Evolutionary conservation across 2,113 vertebrate genomes (phyloP), one percentile per base, ranked within the genome.

Genomic region (Anser brachyrhynchus): DNA sequence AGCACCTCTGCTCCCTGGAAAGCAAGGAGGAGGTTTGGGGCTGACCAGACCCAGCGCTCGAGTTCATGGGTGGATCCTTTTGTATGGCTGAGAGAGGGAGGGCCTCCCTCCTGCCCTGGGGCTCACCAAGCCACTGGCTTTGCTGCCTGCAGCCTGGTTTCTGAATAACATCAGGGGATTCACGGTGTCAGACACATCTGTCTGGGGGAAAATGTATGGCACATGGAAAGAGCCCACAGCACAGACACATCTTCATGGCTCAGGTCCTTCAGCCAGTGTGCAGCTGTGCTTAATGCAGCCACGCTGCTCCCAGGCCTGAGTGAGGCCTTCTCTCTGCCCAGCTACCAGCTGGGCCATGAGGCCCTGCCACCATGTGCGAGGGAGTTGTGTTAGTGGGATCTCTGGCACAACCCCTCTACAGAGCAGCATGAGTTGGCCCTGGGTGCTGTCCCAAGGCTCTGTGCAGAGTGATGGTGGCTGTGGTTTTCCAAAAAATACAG

Each of bases 351-450:
- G 26, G 26, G 64, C 64, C 37, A 16, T 0, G 3, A 33, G 43
- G 7, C 21, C 3, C 2, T 64, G 64, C 3, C 37, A 65, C 20
- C 55, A 69, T 3, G 0, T 33, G 21, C 15, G 41, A 22, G 41
- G 13, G 22, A 61, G 54, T 11, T 70, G n/a, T 2, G 0, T 49
- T 41, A 28, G 37, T 77, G 33, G 65, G n/a, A 73, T 29, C 17
- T 73, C 46, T 49, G 46, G 46, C 39, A n/a, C 0, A 1, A 39
- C 3, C 19, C 13, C 13, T 41, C 7, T n/a, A 23, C 23, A 59
- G 44, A 72, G 58, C 66, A 59, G 19, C 23, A 44, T 2, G 4
- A 35, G 52, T 15, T 35, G 72, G 52, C 17, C 25, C 16, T 72
- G 46, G 21, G 20, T 67, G 54, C 46, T 78, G 39, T 55, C 44